Evolutionary conservation across 1,140 invertebrate genomes (phyloP), one percentile per base, ranked within the genome.

Genomic region (Chionoecetes opilio): DNA sequence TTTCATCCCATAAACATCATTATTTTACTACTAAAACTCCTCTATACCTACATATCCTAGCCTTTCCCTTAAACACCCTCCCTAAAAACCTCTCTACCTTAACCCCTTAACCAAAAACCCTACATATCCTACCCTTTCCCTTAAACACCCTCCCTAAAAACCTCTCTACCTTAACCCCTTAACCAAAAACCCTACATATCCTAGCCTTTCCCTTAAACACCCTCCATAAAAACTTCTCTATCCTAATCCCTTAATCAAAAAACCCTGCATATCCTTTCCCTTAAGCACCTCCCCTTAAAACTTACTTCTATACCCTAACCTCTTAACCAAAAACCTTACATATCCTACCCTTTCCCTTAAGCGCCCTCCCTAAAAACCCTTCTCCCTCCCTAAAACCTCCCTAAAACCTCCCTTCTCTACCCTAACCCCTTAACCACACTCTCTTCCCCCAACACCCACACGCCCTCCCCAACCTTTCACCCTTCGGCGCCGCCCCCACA

Each of bases 401-500:
- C 46, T 38, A 21, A 5, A n/a, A 29, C 37, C 82, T 85, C n/a
- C 75, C 82, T 32, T 26, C 14, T 26, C 84, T 29, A 17, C 37
- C 31, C 84, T 21, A 6, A 87, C n/a, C 34, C 17, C 41, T 32
- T 29, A 26, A 17, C 3, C 26, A 34, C 82, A 17, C 37, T 31
- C 34, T 9, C 91, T 26, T 75, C 34, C 90, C 31, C 53, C 9
- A 8, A 11, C n/a, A 9, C 35, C 9, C 26, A 3, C 35, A 87
- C 84, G 29, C 29, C 86, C 53, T 63, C 35, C 34, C 38, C 86
- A 17, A 6, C 29, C 87, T 63, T 35, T 35, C 32, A 34, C 63
- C 82, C 32, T 88, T 82, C 82, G 75, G 29, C 91, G 82, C 82
- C 91, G 53, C 35, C 91, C 34, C 91, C 38, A 35, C 86, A 37